phyloP scores from a whole-genome alignment of 2,113 vertebrate species.

The Aegypius monachus region DNA sequence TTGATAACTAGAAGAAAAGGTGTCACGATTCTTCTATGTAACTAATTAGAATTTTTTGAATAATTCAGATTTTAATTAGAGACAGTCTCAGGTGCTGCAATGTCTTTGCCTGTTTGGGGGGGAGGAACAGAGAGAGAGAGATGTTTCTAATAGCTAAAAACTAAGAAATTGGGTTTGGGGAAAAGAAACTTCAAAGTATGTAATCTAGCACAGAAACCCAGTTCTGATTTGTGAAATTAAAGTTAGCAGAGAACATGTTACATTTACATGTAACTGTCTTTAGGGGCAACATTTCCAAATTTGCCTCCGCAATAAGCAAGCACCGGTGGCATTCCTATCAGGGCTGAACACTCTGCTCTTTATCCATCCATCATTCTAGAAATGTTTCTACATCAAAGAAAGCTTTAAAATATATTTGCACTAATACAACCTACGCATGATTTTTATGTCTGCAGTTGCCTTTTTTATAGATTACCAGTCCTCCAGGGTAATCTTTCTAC shows the following conservation, averaged over 20 bases:
- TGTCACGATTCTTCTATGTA: neutral
- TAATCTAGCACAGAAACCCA: neutral
- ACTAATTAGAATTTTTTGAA: neutral
- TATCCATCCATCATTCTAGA: neutral
- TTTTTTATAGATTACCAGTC: slow-evolving; percentile 17
- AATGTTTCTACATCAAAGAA: neutral
- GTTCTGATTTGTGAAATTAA: neutral
- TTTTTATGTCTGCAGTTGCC: slow-evolving; percentile 2
- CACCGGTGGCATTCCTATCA: neutral
- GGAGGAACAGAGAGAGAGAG: fast-evolving
- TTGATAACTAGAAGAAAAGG: neutral
- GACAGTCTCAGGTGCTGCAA: neutral
- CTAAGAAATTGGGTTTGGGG: neutral
- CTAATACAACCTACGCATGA: neutral
- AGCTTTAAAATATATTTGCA: slow-evolving; percentile 33
- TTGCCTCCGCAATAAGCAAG: neutral
- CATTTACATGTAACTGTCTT: neutral
- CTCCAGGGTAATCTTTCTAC: slow-evolving; percentile 11
- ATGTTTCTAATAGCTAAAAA: neutral
- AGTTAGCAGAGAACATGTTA: neutral
- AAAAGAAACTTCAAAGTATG: neutral
- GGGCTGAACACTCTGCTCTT: neutral
- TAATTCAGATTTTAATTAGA: slow-evolving; percentile 8
- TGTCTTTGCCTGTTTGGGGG: neutral
- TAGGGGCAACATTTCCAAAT: neutral